Evolutionary conservation across 2,888 invertebrate genomes (phyloP), one percentile per base, ranked within the genome.

Genomic region (Lepeophtheirus nordmannii): DNA sequence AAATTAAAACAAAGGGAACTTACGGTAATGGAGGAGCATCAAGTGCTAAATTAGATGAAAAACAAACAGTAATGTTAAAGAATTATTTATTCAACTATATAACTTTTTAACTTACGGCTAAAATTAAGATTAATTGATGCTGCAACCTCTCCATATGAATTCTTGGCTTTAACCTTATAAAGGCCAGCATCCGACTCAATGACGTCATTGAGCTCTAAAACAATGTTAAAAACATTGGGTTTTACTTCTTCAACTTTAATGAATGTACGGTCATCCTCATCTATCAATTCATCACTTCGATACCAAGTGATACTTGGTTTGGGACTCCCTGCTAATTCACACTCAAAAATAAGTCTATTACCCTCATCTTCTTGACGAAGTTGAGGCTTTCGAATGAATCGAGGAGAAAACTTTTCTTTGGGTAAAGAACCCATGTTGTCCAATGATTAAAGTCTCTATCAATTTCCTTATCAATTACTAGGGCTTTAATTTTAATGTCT

Each of bases 301-400:
- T 71, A 74, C 74, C 74, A 74, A 77, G 85, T 83, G 73, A 91
- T 89, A 71, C 89, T 89, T 65, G 92, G 91, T 76, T 88, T 87
- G 57, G 92, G 92, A 69, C 85, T 81, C 71, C 87, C 86, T 73
- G 88, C 78, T 73, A 93, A 81, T 78, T 91, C 88, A 78, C 92
- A 93, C 78, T 92, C 92, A 80, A 93, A 92, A 73, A 93, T 84
- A 75, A 93, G 83, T 75, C 89, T 85, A 80, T 92, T 92, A 73
- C 92, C 92, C 76, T 92, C 92, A 77, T 92, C 92, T 77, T 94
- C 94, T 78, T 96, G 93, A 72, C 92, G 83, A 73, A 96, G 83
- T 78, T 90, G 89, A 71, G 94, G 94, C 85, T 94, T 94, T 81
- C 93, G 91, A 72, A 91, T 90, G 82, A 96, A 94, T 83, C 92